phyloP scores from a whole-genome alignment of 2,888 invertebrate species.

The Zeuzera pyrina region DNA sequence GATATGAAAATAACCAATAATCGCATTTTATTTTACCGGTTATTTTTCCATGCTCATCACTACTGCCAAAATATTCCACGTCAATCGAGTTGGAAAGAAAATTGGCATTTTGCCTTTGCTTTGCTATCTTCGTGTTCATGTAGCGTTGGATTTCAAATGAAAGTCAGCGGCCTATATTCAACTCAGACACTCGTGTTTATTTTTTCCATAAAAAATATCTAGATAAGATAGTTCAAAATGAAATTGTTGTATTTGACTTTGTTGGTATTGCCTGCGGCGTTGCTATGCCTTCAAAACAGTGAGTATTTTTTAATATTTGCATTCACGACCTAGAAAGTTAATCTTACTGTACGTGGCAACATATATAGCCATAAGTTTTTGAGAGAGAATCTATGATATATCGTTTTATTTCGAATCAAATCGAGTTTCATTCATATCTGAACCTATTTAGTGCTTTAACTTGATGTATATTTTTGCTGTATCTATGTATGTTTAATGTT shows the following conservation, averaged over 20 bases:
- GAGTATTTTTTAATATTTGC: constrained; percentile 55
- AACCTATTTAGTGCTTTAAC: too few species aligned
- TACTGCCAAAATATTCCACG: constrained; percentile 68
- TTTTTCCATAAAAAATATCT: constrained; percentile 26
- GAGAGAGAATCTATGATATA: constrained; percentile 44
- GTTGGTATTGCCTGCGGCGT: constrained; percentile 79
- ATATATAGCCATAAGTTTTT: constrained; percentile 26
- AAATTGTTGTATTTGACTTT: constrained; percentile 77
- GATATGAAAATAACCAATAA: background rate
- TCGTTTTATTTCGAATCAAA: too few species aligned
- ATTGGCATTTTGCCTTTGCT: constrained; percentile 56
- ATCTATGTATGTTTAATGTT: too few species aligned
- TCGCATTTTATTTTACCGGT: background rate
- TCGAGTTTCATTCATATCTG: too few species aligned
- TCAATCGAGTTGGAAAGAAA: constrained; percentile 71
- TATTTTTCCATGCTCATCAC: constrained; percentile 23
- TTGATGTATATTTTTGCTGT: too few species aligned
- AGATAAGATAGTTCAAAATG: constrained; percentile 66
- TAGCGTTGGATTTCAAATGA: constrained; percentile 37
- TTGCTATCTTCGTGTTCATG: constrained; percentile 20
- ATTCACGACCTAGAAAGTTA: constrained; percentile 22
- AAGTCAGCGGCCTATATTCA: constrained; percentile 59
- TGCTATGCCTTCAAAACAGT: constrained; percentile 82
- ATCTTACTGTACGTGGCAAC: constrained; percentile 57
- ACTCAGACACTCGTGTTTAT: constrained; percentile 32